Percentiles rank a stretch among this genome's conserved stretches.
Evolutionary conservation across 2,113 vertebrate genomes (phyloP).

Genomic region (Poeciliopsis retropinna): DNA sequence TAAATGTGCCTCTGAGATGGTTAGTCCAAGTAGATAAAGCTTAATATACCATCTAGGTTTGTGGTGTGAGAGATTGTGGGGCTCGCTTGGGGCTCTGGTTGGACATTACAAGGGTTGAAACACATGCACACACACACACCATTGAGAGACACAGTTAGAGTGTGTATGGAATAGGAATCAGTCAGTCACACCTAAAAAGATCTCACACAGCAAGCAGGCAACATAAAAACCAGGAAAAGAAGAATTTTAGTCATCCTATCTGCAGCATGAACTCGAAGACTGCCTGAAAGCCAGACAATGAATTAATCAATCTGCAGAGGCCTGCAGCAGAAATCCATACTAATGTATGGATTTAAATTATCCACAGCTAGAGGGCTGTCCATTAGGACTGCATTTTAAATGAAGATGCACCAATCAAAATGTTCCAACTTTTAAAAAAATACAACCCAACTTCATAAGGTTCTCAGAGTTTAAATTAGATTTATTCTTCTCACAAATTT

Average conservation of each 20-base stretch:
- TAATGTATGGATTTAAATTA: conserved; percentile 50
- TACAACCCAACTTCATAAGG: background rate
- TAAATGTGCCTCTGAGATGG: conserved; percentile 28
- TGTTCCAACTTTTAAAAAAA: background rate
- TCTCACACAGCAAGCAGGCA: conserved; percentile 1
- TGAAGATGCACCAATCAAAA: background rate
- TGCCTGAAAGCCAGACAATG: background rate
- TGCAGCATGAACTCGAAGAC: background rate
- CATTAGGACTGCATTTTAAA: conserved; percentile 11
- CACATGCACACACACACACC: background rate
- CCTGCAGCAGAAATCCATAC: conserved; percentile 14
- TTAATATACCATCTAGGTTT: conserved; percentile 11
- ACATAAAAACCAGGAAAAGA: background rate
- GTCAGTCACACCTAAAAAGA: conserved; percentile 35
- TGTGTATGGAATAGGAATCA: conserved; percentile 8
- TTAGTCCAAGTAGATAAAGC: conserved; percentile 15
- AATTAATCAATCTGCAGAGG: conserved; percentile 24
- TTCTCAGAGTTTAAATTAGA: background rate
- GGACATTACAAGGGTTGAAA: conserved; percentile 11
- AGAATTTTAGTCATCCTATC: conserved; percentile 17
- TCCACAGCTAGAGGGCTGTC: conserved; percentile 2
- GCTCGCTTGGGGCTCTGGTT: conserved; percentile 7
- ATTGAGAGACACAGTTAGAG: background rate
- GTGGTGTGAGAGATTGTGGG: conserved; percentile 32
- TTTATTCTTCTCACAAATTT: too few species aligned